Evolutionary conservation across 2,888 invertebrate species (phyloP), one percentile per base, ranked within the genome.

Genomic region (Parthenolecanium corni): DNA sequence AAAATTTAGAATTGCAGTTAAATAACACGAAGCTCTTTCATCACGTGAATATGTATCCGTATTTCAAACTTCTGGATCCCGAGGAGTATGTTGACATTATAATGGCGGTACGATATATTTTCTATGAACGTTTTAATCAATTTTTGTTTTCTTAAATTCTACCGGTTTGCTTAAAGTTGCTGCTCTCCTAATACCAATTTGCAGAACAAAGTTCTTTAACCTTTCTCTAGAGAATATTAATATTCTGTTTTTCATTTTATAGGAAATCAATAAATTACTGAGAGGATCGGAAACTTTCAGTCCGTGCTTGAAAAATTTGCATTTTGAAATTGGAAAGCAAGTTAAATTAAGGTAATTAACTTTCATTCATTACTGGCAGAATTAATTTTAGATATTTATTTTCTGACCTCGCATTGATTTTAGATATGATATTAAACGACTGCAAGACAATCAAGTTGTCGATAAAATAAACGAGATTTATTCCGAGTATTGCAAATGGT

Each of bases 241-340:
- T 23, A 11, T 18, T 9, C 18, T 14, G 4, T 42, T 18, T 42
- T 44, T 44, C n/a, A 20, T 51, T 20, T 75, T 86, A 69, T 76
- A 80, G 63, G 88, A 89, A 73, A 78, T 88, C 6, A 80, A 78
- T 68, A 82, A 79, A 68, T 71, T 89, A 12, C 84, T 85, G 0
- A 82, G 84, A 69, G 86, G 86, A 5, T 89, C 89, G 0, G 89
- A 89, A 71, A 82, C 84, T 0, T 89, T 83, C 73, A 89, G 88
- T 72, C 84, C 85, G 0, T 80, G 84, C 0, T 78, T 85, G 1
- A 76, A 77, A 54, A 72, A 79, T 64, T 73, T 91, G 54, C 82
- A 85, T 67, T 75, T 78, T 64, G 79, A 82, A 24, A 72, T 91
- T 4, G 91, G 90, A 3, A 73, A 74, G 5, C 81, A 81, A 72